phyloP scores from a whole-genome alignment of 2,113 vertebrate genomes.

The Neolamprologus caudopunctatus region DNA sequence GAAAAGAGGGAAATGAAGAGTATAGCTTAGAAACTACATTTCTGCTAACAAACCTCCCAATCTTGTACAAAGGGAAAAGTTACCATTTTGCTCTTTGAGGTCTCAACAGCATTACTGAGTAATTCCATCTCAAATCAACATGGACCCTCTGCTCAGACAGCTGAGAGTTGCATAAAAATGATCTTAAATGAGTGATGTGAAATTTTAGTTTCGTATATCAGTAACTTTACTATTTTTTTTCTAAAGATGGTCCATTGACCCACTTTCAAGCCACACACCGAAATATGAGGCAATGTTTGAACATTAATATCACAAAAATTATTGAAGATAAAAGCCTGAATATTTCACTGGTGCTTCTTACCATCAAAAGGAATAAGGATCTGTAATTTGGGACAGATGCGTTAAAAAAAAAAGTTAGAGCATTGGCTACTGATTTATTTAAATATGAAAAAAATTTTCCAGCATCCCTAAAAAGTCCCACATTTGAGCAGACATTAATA shows the following conservation, averaged over 20 bases:
- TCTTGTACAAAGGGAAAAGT: background rate
- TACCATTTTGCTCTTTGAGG: background rate
- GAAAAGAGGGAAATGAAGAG: background rate
- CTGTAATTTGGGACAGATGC: background rate
- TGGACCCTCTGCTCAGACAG: background rate
- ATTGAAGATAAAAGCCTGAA: background rate
- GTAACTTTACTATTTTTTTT: background rate
- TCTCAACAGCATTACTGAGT: background rate
- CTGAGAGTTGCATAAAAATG: background rate
- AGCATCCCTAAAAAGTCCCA: background rate
- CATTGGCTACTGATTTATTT: background rate
- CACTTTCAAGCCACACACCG: background rate
- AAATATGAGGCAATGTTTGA: background rate
- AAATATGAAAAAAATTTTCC: background rate
- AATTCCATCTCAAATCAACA: background rate
- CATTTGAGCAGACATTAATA: background rate
- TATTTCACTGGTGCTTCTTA: background rate
- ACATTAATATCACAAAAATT: background rate
- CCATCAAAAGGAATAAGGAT: background rate
- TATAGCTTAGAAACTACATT: background rate
- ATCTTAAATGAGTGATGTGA: background rate
- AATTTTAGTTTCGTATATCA: background rate
- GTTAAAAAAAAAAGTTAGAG: background rate
- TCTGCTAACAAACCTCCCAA: background rate
- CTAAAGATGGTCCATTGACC: background rate